Base-by-base conservation (phyloP, 2,113 vertebrate genomes). In the Laterallus jamaicensis region DNA sequence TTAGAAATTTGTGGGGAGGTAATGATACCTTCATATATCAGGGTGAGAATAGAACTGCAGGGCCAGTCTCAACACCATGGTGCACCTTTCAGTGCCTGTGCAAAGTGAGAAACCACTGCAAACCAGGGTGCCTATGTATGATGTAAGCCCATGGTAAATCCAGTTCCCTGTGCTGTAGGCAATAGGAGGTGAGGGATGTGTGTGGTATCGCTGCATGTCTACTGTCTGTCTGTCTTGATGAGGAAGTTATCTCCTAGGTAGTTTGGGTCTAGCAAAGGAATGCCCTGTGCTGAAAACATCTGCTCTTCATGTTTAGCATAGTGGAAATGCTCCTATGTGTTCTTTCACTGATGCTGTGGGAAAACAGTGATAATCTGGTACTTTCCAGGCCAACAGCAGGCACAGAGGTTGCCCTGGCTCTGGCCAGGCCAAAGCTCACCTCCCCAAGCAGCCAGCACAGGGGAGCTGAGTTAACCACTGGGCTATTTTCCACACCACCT, bases 291-390 rank as follows among this genome's bases (percentile, higher is more conserved):
- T 67, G 22, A 62, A 59, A 39, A 19, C 52, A 56, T 26, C 67
- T 44, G 73, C 54, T 82, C 22, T 56, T 47, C 3, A 12, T 5
- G 16, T 8, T 31, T 3, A 39, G 6, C 1, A 0, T 5, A 10
- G 39, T 29, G 22, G 49, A 56, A 49, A 32, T 5, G 44, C 59
- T n/a, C 4, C 0, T 24, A 5, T 2, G 12, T 15, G 28, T 56
- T 42, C 73, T 52, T 59, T 31, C 25, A 32, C 32, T 4, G 73
- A 54, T 73, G 26, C 54, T 47, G 54, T 35, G 64, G 69, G 49
- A 68, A 54, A 58, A 9, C 3, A 42, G 42, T 4, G 11, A 4
- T 49, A 3, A 35, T 7, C 3, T 2, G 35, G 35, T 9, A 4
- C 49, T 69, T 74, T 1, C 10, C 56, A 64, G 82, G 44, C 67